These are phyloP conservation scores for Panzeria rudis DNA, from an alignment of 2,888 invertebrate species.

Conservation along the genomic window DNA sequence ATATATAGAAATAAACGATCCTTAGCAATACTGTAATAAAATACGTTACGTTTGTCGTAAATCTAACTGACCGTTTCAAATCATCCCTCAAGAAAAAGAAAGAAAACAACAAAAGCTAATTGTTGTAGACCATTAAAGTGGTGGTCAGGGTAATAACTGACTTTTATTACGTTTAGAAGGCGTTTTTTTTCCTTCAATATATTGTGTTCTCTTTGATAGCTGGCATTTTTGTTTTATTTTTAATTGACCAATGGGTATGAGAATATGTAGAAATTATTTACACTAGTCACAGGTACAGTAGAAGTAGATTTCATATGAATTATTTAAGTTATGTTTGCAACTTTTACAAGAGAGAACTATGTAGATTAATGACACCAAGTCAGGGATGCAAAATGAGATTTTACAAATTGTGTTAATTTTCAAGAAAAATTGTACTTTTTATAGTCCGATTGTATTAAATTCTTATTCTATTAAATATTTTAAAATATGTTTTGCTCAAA, in stretches of 20 bases:
- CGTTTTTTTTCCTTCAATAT: background rate
- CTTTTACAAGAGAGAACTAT: no score
- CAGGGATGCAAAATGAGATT: no score
- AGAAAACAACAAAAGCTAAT: background rate
- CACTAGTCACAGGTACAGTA: conserved; percentile 9
- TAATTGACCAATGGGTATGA: conserved; percentile 43
- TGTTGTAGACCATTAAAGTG: conserved; percentile 6
- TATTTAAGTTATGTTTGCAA: no score
- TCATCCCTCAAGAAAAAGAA: conserved; percentile 37
- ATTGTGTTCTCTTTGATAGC: background rate
- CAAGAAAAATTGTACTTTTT: no score
- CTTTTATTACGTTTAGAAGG: conserved; percentile 11
- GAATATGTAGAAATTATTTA: background rate
- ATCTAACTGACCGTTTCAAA: conserved; percentile 63
- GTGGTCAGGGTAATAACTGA: conserved; percentile 31
- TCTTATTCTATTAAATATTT: no score
- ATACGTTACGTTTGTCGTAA: conserved; percentile 3
- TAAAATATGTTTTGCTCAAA: no score
- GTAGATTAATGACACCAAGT: no score
- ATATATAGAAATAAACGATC: conserved; percentile 43
- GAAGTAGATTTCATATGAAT: no score
- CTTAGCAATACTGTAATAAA: background rate
- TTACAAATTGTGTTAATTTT: no score
- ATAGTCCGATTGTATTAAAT: no score
- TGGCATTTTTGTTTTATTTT: conserved; percentile 40